Conservation (phyloP, 2,113 vertebrate species). For the Sebastes fasciatus region DNA sequence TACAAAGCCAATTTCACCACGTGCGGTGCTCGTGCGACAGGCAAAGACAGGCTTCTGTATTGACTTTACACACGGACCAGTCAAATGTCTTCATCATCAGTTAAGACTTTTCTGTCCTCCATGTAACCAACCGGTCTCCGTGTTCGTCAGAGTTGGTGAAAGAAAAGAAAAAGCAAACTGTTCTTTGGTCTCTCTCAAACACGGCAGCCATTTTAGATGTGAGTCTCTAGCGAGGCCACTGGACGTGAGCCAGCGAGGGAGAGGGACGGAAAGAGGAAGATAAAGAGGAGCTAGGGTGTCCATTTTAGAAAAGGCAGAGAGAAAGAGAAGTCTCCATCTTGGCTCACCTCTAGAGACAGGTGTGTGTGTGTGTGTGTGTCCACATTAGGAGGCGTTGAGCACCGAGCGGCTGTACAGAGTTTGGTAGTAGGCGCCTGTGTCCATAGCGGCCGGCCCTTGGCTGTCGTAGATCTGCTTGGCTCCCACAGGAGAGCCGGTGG, state of each 20-base stretch:
- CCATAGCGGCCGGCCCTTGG: slow-evolving; percentile 80
- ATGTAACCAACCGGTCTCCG: slow-evolving; percentile 54
- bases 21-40: slow-evolving; percentile 7
- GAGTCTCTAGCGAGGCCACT: slow-evolving; percentile 53
- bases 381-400: slow-evolving; percentile 88
- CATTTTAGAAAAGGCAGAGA: slow-evolving; percentile 62
- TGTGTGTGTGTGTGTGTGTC: slow-evolving; percentile 25
- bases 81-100: slow-evolving; percentile 37
- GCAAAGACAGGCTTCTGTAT: slow-evolving; percentile 24
- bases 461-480: slow-evolving; percentile 87
- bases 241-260: slow-evolving; percentile 47
- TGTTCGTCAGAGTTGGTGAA: slow-evolving; percentile 30
- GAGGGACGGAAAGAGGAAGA: slow-evolving; percentile 47
- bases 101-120: slow-evolving; percentile 24
- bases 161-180: slow-evolving; percentile 3
- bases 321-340: slow-evolving; percentile 57
- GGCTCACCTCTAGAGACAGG: slow-evolving; percentile 33
- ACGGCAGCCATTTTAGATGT: slow-evolving; percentile 57
- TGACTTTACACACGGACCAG: slow-evolving; percentile 21
- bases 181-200: slow-evolving; percentile 47
- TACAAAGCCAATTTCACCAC: slow-evolving; percentile 61
- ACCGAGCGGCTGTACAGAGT: slow-evolving; percentile 91
- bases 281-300: slow-evolving; percentile 52
- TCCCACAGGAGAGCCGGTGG: slow-evolving; percentile 76
- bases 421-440: slow-evolving; percentile 90